Evolutionary conservation across 1,140 invertebrate species (phyloP).

Genomic region (Drosophila lowei): DNA sequence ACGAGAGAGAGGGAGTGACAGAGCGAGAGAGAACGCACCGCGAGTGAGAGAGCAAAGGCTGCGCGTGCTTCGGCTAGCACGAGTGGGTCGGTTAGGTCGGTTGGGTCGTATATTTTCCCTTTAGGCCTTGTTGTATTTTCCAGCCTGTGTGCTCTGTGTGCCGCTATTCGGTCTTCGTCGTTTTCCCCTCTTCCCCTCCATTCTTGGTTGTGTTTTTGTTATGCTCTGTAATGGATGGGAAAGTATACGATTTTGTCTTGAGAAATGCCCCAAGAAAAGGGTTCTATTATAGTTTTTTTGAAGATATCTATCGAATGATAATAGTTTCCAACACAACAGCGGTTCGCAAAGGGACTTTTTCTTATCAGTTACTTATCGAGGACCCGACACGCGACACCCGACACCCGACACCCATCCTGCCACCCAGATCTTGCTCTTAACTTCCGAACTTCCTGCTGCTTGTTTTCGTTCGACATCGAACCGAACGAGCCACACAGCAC

Average conservation of each 20-base stretch:
- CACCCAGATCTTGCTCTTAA: conserved; percentile 7
- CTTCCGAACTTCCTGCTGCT: conserved; percentile 24
- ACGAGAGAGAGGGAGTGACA: conserved; percentile 43
- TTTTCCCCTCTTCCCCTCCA: conserved; percentile 26
- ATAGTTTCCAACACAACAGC: no score
- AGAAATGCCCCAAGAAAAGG: conserved; percentile 2
- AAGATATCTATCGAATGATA: no score
- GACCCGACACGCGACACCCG: no score
- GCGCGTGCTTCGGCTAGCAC: conserved; percentile 67
- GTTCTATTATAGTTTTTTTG: no score
- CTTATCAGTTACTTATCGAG: conserved; percentile 5
- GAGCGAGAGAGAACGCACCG: conserved; percentile 37
- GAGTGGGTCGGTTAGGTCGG: conserved; percentile 42
- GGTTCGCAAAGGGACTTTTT: no score
- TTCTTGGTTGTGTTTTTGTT: conserved; percentile 40
- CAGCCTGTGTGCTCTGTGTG: conserved; percentile 56
- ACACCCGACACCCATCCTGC: no score
- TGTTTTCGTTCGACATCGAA: conserved; percentile 62
- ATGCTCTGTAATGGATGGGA: conserved; percentile 14
- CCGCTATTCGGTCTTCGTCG: conserved; percentile 62
- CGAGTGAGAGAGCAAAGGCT: conserved; percentile 42
- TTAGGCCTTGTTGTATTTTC: conserved; percentile 74
- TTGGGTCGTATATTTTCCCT: conserved; percentile 60
- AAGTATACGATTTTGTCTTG: conserved; percentile 32
- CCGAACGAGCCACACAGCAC: conserved; percentile 22